Evolutionary conservation across 2,797 vertebrate genomes (phyloP).

Genomic region (Tadarida brasiliensis): DNA sequence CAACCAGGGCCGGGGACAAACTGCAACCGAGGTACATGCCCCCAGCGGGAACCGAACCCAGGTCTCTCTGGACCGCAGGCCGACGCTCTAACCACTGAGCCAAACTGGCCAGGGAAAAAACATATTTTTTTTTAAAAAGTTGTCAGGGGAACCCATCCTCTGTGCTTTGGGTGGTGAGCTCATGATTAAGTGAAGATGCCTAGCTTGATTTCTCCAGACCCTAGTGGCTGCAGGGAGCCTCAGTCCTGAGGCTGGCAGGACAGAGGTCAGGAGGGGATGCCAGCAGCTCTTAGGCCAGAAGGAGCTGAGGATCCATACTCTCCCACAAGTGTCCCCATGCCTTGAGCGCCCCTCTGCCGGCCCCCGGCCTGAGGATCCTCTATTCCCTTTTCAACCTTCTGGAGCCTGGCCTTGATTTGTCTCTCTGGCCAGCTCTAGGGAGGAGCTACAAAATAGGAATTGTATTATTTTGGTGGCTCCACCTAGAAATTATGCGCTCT

Average conservation of each 20-base stretch:
- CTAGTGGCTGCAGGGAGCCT: not conserved
- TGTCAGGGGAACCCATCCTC: not conserved
- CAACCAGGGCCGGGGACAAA: too few species aligned
- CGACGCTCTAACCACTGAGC: too few species aligned
- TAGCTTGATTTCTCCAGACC: not conserved
- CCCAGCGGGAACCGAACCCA: too few species aligned
- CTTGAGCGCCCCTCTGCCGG: not conserved
- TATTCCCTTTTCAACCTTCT: not conserved
- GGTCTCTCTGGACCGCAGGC: too few species aligned
- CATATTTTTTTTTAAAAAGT: slow-evolving; percentile 2
- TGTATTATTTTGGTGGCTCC: not conserved
- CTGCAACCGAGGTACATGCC: too few species aligned
- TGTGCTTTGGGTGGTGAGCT: not conserved
- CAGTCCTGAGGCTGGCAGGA: not conserved
- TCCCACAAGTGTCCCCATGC: not conserved
- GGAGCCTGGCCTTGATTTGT: not conserved
- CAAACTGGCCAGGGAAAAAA: too few species aligned
- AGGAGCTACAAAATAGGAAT: not conserved
- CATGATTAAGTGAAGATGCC: not conserved
- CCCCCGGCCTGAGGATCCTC: not conserved
- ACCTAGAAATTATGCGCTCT: not conserved
- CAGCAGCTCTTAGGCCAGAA: not conserved
- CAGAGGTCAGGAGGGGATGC: not conserved
- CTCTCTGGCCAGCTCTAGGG: not conserved
- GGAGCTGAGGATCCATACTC: not conserved